A percentile compares a stretch with the other conserved stretches of the same genome.
Evolutionary conservation across 2,888 invertebrate genomes (phyloP).

Genomic region (Andrena marginata): DNA sequence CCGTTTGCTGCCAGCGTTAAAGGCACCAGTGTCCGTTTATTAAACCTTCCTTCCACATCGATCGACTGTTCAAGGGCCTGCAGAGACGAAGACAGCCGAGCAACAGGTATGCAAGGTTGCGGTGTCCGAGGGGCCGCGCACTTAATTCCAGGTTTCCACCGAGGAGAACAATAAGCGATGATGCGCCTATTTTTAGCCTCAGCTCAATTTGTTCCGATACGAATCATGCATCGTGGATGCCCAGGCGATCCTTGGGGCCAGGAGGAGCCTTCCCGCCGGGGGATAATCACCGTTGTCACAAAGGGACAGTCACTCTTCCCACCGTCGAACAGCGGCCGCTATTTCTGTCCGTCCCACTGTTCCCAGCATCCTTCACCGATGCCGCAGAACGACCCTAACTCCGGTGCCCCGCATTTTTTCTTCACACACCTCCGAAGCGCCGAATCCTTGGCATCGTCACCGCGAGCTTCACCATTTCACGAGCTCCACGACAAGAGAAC

Average conservation of each 20-base stretch:
- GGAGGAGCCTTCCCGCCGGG: not conserved
- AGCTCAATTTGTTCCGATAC: slow-evolving; percentile 16
- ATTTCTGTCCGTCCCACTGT: not conserved
- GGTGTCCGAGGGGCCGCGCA: not conserved
- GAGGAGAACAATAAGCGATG: slow-evolving; percentile 11
- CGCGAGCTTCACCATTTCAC: not conserved
- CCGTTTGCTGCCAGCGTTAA: not conserved
- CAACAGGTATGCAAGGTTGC: not conserved
- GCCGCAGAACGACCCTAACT: not conserved
- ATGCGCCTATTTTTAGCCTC: slow-evolving; percentile 15
- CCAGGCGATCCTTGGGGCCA: not conserved
- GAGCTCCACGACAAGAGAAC: not conserved
- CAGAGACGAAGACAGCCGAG: not conserved
- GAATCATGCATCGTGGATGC: not conserved
- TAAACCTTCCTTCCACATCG: not conserved
- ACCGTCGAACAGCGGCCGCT: not conserved
- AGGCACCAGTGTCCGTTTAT: not conserved
- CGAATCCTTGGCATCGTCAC: not conserved
- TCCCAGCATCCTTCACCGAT: not conserved
- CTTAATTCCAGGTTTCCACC: not conserved
- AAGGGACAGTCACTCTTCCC: not conserved
- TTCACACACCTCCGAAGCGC: not conserved
- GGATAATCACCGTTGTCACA: slow-evolving; percentile 5
- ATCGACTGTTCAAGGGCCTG: not conserved
- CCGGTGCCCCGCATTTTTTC: not conserved